phyloP scores from a whole-genome alignment of 2,113 vertebrate species.

The Tragulus kanchil region DNA sequence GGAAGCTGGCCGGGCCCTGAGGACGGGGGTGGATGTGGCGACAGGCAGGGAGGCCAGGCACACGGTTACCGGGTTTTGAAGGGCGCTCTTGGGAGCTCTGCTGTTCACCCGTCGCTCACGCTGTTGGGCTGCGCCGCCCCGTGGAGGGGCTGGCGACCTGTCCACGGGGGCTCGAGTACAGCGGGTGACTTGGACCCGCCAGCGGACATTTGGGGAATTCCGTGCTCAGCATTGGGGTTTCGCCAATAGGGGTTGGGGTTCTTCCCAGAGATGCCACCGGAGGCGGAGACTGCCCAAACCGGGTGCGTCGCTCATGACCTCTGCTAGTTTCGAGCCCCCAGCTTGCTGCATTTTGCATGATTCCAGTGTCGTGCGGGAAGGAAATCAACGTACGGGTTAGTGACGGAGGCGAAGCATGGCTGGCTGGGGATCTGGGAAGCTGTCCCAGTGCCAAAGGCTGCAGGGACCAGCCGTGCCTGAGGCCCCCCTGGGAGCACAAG shows the following conservation, averaged over 20 bases:
- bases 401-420: background rate
- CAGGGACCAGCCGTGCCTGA: background rate
- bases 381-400: background rate
- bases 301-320: background rate
- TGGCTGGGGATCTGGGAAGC: background rate
- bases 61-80: background rate
- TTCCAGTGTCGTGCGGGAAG: background rate
- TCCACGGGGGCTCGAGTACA: background rate
- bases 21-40: too few relatives aligned
- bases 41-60: background rate
- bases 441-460: too few relatives aligned
- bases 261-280: background rate
- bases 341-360: accelerated
- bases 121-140: accelerated
- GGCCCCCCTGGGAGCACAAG: background rate
- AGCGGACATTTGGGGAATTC: background rate
- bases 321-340: background rate
- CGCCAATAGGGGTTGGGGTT: background rate
- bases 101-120: accelerated
- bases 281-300: background rate
- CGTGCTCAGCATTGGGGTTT: accelerated
- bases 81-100: background rate
- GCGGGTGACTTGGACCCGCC: accelerated
- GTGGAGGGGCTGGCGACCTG: background rate
- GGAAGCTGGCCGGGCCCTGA: background rate